A percentile compares a stretch with the other conserved stretches of the same genome.
These are phyloP conservation scores for Protonibea diacanthus DNA, from an alignment of 2,797 vertebrate species.

Conservation along the genomic window DNA sequence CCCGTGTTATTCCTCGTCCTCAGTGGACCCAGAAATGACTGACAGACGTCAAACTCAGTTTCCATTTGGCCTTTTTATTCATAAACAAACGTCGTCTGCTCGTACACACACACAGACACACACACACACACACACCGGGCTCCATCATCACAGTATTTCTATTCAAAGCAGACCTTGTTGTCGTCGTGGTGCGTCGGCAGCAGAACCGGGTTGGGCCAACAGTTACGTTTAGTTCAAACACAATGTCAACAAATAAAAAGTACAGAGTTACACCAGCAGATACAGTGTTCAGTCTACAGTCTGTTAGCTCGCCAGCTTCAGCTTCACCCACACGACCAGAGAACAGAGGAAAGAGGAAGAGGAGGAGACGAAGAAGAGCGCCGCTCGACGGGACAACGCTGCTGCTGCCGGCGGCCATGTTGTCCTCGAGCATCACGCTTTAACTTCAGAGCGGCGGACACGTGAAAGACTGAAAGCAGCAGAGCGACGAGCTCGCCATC, in stretches of 20 bases:
- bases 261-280: constrained; percentile 63
- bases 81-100: constrained; percentile 72
- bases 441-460: neutral
- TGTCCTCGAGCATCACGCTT: neutral
- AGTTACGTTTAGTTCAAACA: constrained; percentile 59
- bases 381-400: neutral
- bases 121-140: constrained; percentile 54
- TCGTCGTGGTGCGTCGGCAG: constrained; percentile 28
- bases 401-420: constrained; percentile 1
- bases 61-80: constrained; percentile 81
- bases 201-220: constrained; percentile 57
- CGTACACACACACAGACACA: constrained; percentile 52
- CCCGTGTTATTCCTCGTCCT: neutral
- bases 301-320: constrained; percentile 67
- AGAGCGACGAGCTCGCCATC: constrained; percentile 14
- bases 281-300: constrained; percentile 73
- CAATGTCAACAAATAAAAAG: constrained; percentile 54
- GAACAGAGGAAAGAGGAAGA: constrained; percentile 10
- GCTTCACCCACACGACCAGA: constrained; percentile 18
- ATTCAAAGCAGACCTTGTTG: constrained; percentile 52
- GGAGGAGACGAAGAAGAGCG: constrained; percentile 13
- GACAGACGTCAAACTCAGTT: constrained; percentile 24
- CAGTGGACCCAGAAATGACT: neutral
- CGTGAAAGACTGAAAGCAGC: constrained; percentile 19
- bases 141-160: constrained; percentile 75